phyloP scores from a whole-genome alignment of 23 tunicate species.

The Halocynthia aurantium region DNA sequence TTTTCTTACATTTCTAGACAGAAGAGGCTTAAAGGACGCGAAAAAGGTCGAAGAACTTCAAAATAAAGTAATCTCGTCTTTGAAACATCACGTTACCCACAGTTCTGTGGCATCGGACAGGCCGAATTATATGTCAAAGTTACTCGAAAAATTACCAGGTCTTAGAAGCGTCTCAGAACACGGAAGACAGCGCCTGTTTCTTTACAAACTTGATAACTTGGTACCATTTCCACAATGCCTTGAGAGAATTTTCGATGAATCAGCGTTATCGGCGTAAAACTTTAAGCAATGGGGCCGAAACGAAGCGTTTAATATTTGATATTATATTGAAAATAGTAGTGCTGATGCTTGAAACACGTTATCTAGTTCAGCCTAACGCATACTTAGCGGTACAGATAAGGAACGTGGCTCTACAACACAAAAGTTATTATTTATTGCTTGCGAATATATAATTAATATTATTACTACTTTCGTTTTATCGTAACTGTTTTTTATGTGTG shows the following conservation, averaged over 20 bases:
- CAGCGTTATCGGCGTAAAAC: background rate
- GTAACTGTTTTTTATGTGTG: too few relatives aligned
- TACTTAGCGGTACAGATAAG: too few relatives aligned
- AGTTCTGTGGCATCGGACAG: constrained; percentile 81
- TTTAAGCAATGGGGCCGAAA: too few relatives aligned
- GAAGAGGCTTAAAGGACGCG: constrained; percentile 48
- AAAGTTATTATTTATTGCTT: too few relatives aligned
- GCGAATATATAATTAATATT: too few relatives aligned
- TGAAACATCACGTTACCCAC: constrained; percentile 68
- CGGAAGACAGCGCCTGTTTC: constrained; percentile 44
- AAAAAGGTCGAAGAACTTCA: constrained; percentile 70
- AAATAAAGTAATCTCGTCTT: constrained; percentile 25
- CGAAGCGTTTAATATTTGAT: too few relatives aligned
- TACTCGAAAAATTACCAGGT: constrained; percentile 48
- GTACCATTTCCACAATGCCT: constrained; percentile 50
- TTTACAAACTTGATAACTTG: constrained; percentile 37
- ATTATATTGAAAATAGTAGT: too few relatives aligned
- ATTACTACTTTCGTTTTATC: too few relatives aligned
- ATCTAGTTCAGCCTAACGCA: too few relatives aligned
- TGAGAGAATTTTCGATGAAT: constrained; percentile 19
- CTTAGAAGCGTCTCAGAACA: constrained; percentile 26
- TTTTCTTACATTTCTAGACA: constrained; percentile 22
- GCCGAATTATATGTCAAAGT: constrained; percentile 76
- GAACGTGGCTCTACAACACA: too few relatives aligned
- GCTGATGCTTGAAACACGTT: too few relatives aligned